These are phyloP conservation scores for Agonopterix arenella DNA, from an alignment of 2,888 invertebrate genomes.

Conservation along the genomic window DNA sequence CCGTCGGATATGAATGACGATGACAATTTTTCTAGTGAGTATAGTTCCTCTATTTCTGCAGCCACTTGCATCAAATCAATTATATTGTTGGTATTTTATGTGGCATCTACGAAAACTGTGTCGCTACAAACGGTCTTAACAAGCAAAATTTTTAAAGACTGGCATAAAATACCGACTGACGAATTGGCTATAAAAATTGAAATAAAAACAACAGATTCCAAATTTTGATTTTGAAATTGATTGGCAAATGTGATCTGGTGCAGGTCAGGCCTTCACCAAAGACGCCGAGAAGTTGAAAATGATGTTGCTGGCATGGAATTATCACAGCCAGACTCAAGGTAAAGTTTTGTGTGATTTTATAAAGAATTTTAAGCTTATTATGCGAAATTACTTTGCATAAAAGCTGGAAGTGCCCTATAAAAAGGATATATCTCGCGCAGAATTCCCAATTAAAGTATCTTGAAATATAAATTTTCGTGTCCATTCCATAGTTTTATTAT, in stretches of 20 bases:
- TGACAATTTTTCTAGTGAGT: constrained; percentile 83
- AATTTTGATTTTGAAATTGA: constrained; percentile 52
- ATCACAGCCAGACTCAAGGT: constrained; percentile 87
- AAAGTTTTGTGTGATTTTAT: constrained; percentile 24
- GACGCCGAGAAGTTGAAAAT: constrained; percentile 92
- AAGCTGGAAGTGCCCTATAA: no score
- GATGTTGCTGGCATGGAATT: constrained; percentile 93
- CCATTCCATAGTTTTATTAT: not conserved
- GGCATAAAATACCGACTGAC: constrained; percentile 40
- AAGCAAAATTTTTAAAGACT: constrained; percentile 15
- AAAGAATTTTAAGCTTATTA: no score
- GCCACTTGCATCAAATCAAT: constrained; percentile 76
- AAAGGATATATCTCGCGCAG: no score
- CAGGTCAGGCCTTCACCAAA: constrained; percentile 81
- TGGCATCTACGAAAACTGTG: constrained; percentile 3
- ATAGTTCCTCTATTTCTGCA: constrained; percentile 14
- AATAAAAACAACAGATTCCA: constrained; percentile 14
- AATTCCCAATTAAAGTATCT: no score
- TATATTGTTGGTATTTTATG: constrained; percentile 45
- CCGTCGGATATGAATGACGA: constrained; percentile 83
- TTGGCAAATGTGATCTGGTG: constrained; percentile 73
- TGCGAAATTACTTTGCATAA: no score
- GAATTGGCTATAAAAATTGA: constrained; percentile 40
- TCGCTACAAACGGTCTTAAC: not conserved
- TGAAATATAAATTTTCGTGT: not conserved